These are phyloP conservation scores for Hemibagrus wyckioides DNA, from an alignment of 2,113 vertebrate genomes.

Conservation along the genomic window DNA sequence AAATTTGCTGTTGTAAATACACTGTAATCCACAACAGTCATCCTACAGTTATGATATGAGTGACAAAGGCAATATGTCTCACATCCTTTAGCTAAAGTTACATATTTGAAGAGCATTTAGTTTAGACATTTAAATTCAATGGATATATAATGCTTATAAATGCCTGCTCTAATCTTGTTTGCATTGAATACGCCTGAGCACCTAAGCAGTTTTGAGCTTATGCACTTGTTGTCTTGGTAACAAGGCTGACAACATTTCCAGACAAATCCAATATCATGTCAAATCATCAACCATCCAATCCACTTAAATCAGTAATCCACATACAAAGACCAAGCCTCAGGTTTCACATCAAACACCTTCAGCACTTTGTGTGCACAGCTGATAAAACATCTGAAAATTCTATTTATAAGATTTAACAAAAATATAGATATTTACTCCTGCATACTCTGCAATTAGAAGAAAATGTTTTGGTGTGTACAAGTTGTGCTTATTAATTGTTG, in stretches of 20 bases:
- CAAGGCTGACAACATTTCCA: background rate
- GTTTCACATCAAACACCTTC: background rate
- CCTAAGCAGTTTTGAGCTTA: background rate
- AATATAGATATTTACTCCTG: background rate
- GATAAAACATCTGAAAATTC: background rate
- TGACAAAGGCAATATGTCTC: background rate
- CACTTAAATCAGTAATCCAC: background rate
- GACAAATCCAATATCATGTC: background rate
- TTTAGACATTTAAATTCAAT: background rate
- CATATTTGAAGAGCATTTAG: background rate
- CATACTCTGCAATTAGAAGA: background rate
- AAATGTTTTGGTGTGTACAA: background rate
- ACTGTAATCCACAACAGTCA: background rate
- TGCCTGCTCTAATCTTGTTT: background rate
- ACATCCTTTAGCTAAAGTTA: background rate
- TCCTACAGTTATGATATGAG: background rate
- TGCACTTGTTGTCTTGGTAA: background rate
- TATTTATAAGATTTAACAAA: background rate
- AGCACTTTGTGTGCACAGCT: background rate
- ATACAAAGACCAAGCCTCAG: background rate
- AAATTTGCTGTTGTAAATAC: background rate
- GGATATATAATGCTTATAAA: background rate
- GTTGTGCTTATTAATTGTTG: background rate
- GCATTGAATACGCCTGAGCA: background rate
- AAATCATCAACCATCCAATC: background rate